phyloP scores from a whole-genome alignment of 1,140 invertebrate species.

The Ridgeia piscesae region DNA sequence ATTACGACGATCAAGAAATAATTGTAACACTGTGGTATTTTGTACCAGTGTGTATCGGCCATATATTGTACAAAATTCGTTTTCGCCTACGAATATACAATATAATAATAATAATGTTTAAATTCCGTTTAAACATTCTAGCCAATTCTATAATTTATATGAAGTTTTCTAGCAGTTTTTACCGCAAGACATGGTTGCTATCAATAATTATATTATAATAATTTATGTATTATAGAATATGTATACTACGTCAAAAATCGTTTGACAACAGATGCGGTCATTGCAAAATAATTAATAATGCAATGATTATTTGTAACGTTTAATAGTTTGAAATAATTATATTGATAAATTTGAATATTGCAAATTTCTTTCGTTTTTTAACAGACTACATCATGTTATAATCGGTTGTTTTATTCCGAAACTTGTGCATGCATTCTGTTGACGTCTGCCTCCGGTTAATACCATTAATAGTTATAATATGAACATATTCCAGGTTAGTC shows the following conservation, averaged over 20 bases:
- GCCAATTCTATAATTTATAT: background rate
- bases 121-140: background rate
- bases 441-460: background rate
- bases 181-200: background rate
- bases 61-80: background rate
- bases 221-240: no score
- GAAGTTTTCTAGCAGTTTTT: background rate
- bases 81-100: no score
- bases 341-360: no score
- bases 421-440: background rate
- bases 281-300: background rate
- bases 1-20: background rate
- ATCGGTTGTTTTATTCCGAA: background rate
- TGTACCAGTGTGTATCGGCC: background rate
- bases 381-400: no score
- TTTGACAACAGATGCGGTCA: background rate
- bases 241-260: background rate
- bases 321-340: background rate
- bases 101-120: no score
- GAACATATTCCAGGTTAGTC: background rate
- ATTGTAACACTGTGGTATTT: background rate
- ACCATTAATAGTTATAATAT: background rate
- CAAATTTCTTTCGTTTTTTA: no score
- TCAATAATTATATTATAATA: background rate
- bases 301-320: background rate